phyloP scores from a whole-genome alignment of 2,888 invertebrate genomes.

The Anoncus sp. region DNA sequence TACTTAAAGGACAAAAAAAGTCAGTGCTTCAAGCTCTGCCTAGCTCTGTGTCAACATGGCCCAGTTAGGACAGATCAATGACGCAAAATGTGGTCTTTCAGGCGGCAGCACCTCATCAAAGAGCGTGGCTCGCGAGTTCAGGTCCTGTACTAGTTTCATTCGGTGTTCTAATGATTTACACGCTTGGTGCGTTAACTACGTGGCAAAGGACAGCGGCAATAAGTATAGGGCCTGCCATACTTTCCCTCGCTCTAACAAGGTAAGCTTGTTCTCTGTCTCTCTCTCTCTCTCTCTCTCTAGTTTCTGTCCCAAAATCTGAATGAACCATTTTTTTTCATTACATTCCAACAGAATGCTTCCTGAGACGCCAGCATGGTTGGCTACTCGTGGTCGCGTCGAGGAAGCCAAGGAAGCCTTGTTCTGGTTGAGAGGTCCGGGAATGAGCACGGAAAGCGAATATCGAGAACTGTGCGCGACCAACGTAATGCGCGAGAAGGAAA shows the following conservation, averaged over 20 bases:
- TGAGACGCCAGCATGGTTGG: conserved; percentile 89
- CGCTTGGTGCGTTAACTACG: conserved; percentile 87
- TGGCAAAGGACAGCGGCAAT: conserved; percentile 88
- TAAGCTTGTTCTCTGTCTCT: too few relatives aligned
- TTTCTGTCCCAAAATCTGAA: neutral
- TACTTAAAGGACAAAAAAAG: too few relatives aligned
- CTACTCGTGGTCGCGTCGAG: conserved; percentile 86
- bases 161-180: conserved; percentile 89
- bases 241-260: conserved; percentile 77
- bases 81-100: conserved; percentile 78
- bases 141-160: conserved; percentile 90
- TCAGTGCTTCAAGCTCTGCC: too few relatives aligned
- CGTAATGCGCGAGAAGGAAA: conserved; percentile 65
- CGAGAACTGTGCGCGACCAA: conserved; percentile 85
- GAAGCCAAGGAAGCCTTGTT: conserved; percentile 87
- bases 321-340: neutral
- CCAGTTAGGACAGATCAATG: neutral
- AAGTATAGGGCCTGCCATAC: conserved; percentile 84
- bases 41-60: neutral
- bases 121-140: conserved; percentile 88
- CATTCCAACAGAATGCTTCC: conserved; percentile 87
- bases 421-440: conserved; percentile 88
- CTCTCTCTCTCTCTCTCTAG: too few relatives aligned
- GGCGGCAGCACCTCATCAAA: conserved; percentile 88
- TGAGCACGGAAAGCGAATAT: conserved; percentile 87